Conservation (phyloP, 2,888 invertebrate genomes). For the Xestia rhomboidea region DNA sequence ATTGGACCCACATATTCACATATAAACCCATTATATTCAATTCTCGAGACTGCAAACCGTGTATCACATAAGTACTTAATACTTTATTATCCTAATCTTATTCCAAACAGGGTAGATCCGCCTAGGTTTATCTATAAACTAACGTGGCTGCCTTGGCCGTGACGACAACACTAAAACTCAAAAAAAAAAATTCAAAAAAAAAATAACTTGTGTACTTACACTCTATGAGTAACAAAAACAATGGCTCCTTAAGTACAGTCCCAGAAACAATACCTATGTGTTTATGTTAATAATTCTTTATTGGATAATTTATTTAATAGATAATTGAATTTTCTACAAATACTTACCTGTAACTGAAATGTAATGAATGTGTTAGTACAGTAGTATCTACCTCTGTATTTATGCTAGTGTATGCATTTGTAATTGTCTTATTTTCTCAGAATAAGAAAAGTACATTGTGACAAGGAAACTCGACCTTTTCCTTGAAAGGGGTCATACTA, state of each 20-base stretch:
- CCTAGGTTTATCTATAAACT: not conserved
- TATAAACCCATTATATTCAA: no score
- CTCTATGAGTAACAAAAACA: slow-evolving; percentile 14
- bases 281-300: not conserved
- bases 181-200: not conserved
- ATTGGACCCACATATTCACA: no score
- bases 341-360: no score
- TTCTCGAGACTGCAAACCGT: no score
- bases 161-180: slow-evolving; percentile 12
- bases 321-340: no score
- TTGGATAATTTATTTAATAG: not conserved
- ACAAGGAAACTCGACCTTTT: no score
- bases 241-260: not conserved
- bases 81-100: not conserved
- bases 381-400: no score
- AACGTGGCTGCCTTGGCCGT: slow-evolving; percentile 2
- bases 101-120: not conserved
- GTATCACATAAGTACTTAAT: not conserved
- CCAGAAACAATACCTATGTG: slow-evolving; percentile 5
- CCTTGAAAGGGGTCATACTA: no score
- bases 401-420: no score
- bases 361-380: no score
- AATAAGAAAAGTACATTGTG: no score
- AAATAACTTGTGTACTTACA: not conserved
- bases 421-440: no score